Evolutionary conservation across 2,888 invertebrate species (phyloP).

Genomic region (Melanotus villosus): DNA sequence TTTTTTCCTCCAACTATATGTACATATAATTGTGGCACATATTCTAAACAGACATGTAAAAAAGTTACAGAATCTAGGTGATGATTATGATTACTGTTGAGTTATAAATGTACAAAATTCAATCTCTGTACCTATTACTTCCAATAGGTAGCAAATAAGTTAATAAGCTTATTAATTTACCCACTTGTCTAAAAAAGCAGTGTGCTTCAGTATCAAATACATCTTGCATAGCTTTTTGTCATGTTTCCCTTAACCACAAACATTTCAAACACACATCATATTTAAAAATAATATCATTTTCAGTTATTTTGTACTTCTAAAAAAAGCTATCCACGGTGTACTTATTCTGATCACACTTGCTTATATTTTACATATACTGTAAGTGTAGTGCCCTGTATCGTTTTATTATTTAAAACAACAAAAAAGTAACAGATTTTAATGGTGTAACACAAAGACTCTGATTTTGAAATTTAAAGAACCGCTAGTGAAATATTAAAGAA

Average conservation of each 20-base stretch:
- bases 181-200: background rate
- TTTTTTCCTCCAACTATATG: conserved; percentile 10
- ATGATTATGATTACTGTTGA: conserved; percentile 8
- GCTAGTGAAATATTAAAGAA: background rate
- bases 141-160: background rate
- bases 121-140: background rate
- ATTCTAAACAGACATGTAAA: conserved; percentile 18
- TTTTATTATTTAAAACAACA: too few relatives aligned
- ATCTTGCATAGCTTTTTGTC: background rate
- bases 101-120: conserved; percentile 10
- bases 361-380: too few relatives aligned
- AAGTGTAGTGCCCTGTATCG: too few relatives aligned
- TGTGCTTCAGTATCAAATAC: background rate
- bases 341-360: too few relatives aligned
- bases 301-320: too few relatives aligned
- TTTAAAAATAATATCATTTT: too few relatives aligned
- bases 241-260: too few relatives aligned
- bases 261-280: too few relatives aligned
- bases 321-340: too few relatives aligned
- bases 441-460: too few relatives aligned
- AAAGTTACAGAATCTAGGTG: conserved; percentile 4
- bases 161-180: background rate
- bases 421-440: too few relatives aligned
- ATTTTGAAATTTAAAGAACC: background rate
- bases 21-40: conserved; percentile 13